Percentiles rank a stretch among this genome's conserved stretches.
These are phyloP conservation scores for Calcarius ornatus DNA, from an alignment of 2,113 vertebrate species.

Conservation along the genomic window DNA sequence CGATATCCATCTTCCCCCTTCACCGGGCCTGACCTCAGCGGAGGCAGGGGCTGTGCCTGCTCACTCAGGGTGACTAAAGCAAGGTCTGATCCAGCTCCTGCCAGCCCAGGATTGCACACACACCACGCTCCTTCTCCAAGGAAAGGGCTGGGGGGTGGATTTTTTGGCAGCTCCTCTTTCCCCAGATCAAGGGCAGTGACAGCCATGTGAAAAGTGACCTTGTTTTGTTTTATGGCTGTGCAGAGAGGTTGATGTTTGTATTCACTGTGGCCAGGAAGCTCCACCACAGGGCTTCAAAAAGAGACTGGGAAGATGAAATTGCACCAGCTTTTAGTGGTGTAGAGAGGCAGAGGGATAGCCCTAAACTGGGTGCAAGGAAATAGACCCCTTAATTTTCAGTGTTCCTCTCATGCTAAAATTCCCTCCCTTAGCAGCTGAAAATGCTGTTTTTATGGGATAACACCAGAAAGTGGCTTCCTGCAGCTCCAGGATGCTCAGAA, in stretches of 20 bases:
- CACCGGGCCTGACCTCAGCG: background rate
- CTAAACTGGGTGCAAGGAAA: background rate
- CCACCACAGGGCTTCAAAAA: background rate
- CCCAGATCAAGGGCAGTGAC: background rate
- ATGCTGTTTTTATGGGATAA: background rate
- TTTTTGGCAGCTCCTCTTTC: background rate
- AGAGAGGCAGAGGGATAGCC: background rate
- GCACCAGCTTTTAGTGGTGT: background rate
- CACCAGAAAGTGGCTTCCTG: background rate
- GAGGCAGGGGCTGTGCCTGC: background rate
- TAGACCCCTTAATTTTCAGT: fast-evolving
- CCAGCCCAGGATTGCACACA: background rate
- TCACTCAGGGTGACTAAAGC: background rate
- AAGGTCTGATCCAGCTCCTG: background rate
- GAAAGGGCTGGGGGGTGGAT: background rate
- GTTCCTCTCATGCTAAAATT: background rate
- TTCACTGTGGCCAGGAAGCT: background rate
- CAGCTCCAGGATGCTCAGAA: background rate
- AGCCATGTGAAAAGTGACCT: background rate
- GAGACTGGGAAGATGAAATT: background rate
- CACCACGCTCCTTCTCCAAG: background rate
- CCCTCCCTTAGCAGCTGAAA: background rate
- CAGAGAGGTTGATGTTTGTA: background rate
- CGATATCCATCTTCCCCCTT: background rate
- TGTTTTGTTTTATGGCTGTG: background rate